Conservation (phyloP, 2,888 invertebrate species). For the Empis stercorea region DNA sequence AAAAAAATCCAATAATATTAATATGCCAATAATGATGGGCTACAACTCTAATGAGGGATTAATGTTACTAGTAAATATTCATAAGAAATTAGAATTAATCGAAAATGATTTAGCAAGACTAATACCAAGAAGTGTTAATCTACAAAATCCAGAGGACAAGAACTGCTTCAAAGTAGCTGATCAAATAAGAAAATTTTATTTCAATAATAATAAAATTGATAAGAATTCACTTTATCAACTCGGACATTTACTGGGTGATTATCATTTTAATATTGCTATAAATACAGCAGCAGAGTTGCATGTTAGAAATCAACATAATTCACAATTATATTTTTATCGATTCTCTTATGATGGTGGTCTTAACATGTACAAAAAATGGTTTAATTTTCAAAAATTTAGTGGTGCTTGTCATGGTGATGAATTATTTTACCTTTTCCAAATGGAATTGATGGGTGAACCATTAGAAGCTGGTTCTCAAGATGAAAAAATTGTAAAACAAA, state of each 20-base stretch:
- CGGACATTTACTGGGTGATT: slow-evolving; percentile 38
- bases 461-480: slow-evolving; percentile 17
- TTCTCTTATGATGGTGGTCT: slow-evolving; percentile 41
- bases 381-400: slow-evolving; percentile 15
- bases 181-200: slow-evolving; percentile 29
- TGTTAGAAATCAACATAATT: slow-evolving; percentile 12
- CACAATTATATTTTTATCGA: slow-evolving; percentile 40
- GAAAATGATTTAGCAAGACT: slow-evolving; percentile 12
- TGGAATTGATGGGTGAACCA: background rate
- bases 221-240: slow-evolving; percentile 33
- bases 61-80: slow-evolving; percentile 15
- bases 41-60: slow-evolving; percentile 39
- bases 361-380: slow-evolving; percentile 37
- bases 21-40: slow-evolving; percentile 38
- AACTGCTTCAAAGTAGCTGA: slow-evolving; percentile 7
- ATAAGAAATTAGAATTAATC: slow-evolving; percentile 9
- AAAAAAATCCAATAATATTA: slow-evolving; percentile 29
- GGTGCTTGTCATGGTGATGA: slow-evolving; percentile 47
- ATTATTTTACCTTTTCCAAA: slow-evolving; percentile 35
- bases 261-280: slow-evolving; percentile 12
- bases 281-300: slow-evolving; percentile 11
- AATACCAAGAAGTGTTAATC: slow-evolving; percentile 13
- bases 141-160: slow-evolving; percentile 7
- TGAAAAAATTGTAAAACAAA: slow-evolving; percentile 31
- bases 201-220: slow-evolving; percentile 26